Conservation (phyloP, 2,888 invertebrate species). For the Patella caerulea region DNA sequence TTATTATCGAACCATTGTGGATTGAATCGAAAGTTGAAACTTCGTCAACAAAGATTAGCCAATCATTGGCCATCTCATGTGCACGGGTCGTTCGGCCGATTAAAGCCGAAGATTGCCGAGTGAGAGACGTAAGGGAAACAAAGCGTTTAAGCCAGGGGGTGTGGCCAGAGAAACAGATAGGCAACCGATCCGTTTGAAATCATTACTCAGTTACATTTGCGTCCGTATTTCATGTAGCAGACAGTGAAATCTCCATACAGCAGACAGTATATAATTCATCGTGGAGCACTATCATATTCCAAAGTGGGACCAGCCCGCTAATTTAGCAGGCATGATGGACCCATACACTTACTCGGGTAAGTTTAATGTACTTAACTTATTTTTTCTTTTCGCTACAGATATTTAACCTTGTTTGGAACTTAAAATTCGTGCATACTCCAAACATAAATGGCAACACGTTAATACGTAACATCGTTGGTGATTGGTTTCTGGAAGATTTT, state of each 20-base stretch:
- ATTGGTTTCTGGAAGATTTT: too few species aligned
- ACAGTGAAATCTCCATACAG: constrained; percentile 7
- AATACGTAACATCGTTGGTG: too few species aligned
- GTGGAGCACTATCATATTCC: constrained; percentile 13
- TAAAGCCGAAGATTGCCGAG: constrained; percentile 1
- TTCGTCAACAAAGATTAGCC: constrained; percentile 1
- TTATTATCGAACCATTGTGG: background rate
- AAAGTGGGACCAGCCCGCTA: constrained; percentile 12
- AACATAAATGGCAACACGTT: too few species aligned
- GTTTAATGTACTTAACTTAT: background rate
- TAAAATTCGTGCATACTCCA: too few species aligned
- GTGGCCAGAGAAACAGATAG: constrained; percentile 10
- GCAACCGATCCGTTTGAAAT: constrained; percentile 12
- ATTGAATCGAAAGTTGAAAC: constrained; percentile 10
- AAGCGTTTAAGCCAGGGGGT: constrained; percentile 3
- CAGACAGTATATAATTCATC: background rate
- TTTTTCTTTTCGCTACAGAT: too few species aligned
- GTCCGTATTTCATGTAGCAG: constrained; percentile 11
- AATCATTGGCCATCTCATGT: background rate
- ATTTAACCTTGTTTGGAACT: too few species aligned
- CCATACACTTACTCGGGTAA: constrained; percentile 9
- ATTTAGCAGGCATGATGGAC: constrained; percentile 11
- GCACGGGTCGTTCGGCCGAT: background rate
- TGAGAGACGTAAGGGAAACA: constrained; percentile 7
- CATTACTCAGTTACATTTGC: constrained; percentile 12